Base-by-base conservation (phyloP, 2,888 invertebrate genomes). In the Cylindroiulus punctatus region DNA sequence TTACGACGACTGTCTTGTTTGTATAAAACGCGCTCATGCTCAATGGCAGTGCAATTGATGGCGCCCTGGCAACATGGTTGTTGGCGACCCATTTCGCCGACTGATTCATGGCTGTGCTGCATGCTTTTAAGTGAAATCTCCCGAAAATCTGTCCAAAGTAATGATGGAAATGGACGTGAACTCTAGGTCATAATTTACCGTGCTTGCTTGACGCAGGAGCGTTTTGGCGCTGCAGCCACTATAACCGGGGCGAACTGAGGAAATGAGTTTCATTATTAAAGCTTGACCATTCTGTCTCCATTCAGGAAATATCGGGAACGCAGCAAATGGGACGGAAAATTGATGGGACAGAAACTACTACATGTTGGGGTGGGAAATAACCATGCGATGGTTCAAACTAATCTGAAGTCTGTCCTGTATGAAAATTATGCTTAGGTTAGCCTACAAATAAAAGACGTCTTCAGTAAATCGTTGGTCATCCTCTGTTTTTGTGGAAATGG, bases 111-210 rank as follows among this genome's bases (percentile, higher is more conserved):
- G n/a, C 19, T 5, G 52, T 52, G 52, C n/a, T 52, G 52, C 52
- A 52, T 12, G 52, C 52, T 52, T 19, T 52, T 52, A 52, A n/a
- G 52, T n/a, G 52, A 52, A 52, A 52, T 52, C 52, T 52, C 52
- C 52, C n/a, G 19, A 52, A 52, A 52, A 52, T 52, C 52, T 52
- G n/a, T 52, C 52, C 52, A 52, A 52, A 52, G n/a, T 52, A 52
- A 52, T 52, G n/a, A 52, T 52, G 52, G 52, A 52, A 52, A 52
- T 52, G 52, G 52, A n/a, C 52, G n/a, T 52, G n/a, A 52, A 52
- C 52, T 52, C 52, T n/a, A n/a, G 52, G 52, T 52, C 52, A 52
- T 52, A 52, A 52, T 52, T 52, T 7, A 52, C 52, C n/a, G 10
- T n/a, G n/a, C 52, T 52, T n/a, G n/a, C n/a, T n/a, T n/a, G n/a